Conservation (phyloP, 2,113 vertebrate genomes). For the Hyla sarda region DNA sequence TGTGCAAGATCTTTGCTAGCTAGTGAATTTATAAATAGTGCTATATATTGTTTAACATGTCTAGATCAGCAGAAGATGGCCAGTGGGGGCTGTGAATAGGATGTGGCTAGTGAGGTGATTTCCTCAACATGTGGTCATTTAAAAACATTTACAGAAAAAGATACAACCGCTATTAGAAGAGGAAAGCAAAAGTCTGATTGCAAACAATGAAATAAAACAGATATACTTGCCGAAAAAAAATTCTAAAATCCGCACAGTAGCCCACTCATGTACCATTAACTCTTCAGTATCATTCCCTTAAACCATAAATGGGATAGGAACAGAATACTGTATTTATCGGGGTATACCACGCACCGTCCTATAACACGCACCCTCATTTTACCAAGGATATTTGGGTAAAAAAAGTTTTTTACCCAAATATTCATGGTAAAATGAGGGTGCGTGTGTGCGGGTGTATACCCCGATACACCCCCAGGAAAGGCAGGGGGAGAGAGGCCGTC, state of each 20-base stretch:
- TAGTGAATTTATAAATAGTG: constrained; percentile 7
- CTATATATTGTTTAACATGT: not conserved
- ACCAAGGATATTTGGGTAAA: too few relatives aligned
- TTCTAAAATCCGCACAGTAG: not conserved
- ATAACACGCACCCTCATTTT: too few relatives aligned
- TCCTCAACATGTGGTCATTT: constrained; percentile 4
- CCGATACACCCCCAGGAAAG: too few relatives aligned
- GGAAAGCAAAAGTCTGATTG: not conserved
- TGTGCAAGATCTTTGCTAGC: not conserved
- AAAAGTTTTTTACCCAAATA: too few relatives aligned
- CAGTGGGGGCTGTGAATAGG: not conserved
- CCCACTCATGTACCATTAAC: not conserved
- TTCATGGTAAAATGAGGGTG: too few relatives aligned
- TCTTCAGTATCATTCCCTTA: not conserved
- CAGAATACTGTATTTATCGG: too few relatives aligned
- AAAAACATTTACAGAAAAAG: not conserved
- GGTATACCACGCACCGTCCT: too few relatives aligned
- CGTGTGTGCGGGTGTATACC: too few relatives aligned
- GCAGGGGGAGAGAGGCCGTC: too few relatives aligned
- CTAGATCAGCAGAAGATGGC: constrained; percentile 14
- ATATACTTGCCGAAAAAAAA: not conserved
- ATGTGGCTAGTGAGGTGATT: constrained; percentile 29
- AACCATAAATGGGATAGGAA: not conserved
- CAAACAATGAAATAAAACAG: not conserved
- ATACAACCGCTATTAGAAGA: not conserved